Conservation (phyloP, 2,113 vertebrate species). For the Xenopus laevis region DNA sequence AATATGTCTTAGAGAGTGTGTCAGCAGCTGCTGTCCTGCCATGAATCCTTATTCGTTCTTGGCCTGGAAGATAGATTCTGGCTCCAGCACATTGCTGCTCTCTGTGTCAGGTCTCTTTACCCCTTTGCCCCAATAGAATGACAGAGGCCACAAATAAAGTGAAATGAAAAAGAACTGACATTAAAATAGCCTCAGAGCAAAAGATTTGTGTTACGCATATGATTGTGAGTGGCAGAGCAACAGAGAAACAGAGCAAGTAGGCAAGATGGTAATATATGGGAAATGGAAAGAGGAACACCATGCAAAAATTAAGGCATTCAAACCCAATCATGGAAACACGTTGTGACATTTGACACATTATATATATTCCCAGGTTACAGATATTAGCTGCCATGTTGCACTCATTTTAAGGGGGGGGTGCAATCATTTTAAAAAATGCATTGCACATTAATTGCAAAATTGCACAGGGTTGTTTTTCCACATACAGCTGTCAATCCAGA, state of each 20-base stretch:
- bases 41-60: conserved; percentile 80
- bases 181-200: conserved; percentile 61
- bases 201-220: conserved; percentile 44
- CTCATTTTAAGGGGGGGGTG: neutral
- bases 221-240: neutral
- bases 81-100: conserved; percentile 71
- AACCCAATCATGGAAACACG: neutral
- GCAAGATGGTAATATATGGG: neutral
- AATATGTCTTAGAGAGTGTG: conserved; percentile 78
- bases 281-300: neutral
- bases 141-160: conserved; percentile 77
- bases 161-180: conserved; percentile 60
- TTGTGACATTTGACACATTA: neutral
- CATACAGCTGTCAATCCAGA: neutral
- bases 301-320: neutral
- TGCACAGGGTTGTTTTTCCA: neutral
- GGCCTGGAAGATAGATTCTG: conserved; percentile 78
- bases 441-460: neutral
- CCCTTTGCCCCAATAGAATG: conserved; percentile 71
- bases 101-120: conserved; percentile 78
- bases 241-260: neutral
- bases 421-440: neutral
- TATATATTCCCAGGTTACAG: neutral
- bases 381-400: neutral
- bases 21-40: conserved; percentile 71